A percentile compares a stretch with the other conserved stretches of the same genome.
Evolutionary conservation across 2,113 vertebrate species (phyloP).

Genomic region (Pachyramphus minor): DNA sequence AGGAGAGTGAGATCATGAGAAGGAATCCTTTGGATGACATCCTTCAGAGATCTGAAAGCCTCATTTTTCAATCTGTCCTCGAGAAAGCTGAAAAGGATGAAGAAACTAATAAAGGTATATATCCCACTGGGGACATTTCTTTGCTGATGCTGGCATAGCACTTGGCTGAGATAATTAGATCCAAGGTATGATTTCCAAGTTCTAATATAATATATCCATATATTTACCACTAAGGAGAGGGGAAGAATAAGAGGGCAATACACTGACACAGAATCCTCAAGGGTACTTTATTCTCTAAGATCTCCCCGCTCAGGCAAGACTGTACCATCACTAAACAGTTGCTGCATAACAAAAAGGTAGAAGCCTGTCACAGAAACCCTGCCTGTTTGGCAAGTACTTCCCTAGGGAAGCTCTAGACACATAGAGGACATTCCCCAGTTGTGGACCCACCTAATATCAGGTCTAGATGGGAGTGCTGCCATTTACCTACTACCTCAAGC

Average conservation of each 20-base stretch:
- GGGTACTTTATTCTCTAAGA: background rate
- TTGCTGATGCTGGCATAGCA: background rate
- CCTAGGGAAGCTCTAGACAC: background rate
- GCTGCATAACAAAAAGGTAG: background rate
- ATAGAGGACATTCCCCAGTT: background rate
- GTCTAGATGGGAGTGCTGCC: background rate
- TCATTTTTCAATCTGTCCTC: slow-evolving; percentile 77
- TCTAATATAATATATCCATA: background rate
- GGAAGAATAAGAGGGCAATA: background rate
- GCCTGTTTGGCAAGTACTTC: background rate
- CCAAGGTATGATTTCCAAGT: background rate
- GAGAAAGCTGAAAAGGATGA: slow-evolving; percentile 73
- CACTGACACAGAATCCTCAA: background rate
- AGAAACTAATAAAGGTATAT: slow-evolving; percentile 74
- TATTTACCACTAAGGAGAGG: background rate
- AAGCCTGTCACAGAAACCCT: background rate
- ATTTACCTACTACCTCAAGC: background rate
- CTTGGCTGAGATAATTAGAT: background rate
- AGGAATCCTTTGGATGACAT: slow-evolving; percentile 69
- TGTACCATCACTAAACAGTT: background rate
- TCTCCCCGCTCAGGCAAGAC: background rate
- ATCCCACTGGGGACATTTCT: background rate
- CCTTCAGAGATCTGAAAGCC: slow-evolving; percentile 75
- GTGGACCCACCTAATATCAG: background rate
- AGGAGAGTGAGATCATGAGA: slow-evolving; percentile 58